Base-by-base conservation (phyloP, 2,113 vertebrate species). In the Caracal caracal region DNA sequence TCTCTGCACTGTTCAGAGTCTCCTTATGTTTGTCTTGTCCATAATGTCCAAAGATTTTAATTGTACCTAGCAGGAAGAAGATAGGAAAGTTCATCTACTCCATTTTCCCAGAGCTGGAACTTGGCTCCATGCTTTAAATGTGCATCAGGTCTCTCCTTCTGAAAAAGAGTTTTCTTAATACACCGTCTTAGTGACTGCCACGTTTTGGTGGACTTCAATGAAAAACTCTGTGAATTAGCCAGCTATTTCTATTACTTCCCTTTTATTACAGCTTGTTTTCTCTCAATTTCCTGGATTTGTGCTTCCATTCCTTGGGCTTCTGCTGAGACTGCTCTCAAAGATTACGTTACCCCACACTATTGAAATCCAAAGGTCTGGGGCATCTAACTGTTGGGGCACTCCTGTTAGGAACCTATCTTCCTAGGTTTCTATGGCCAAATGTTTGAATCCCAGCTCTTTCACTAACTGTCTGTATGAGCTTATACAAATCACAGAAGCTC, bases 391-490 rank as follows among this genome's bases (percentile, higher is more conserved):
- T 70, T 92, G 73, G 24, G 40, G n/a, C 84, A 51, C 16, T 93
- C 33, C 33, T 81, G 9, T 56, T 84, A 93, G 93, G 53, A 61
- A 76, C 81, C 33, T 43, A n/a, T 51, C 49, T 66, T 70, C 30
- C 11, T 86, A 66, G 37, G 35, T 83, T 66, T 79, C 53, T 15
- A n/a, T 24, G 37, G 81, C 35, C 85, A 92, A 71, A 86, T 66
- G 43, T 89, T 94, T 88, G n/a, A 95, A 80, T 22, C 28, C 96
- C 3, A 93, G 65, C 33, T 82, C 22, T 96, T 85, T 88, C 37
- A 84, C 28, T 86, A 61, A 56, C 15, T 82, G 51, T 43, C 8
- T 56, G 17, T 79, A 53, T 61, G 61, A 73, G 35, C 15, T 75
- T 93, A 28, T 61, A 3, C 20, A 95, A 91, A 79, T 68, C 28